Evolutionary conservation across 2,888 invertebrate genomes (phyloP).

Genomic region (Mesorhabditis sp.): DNA sequence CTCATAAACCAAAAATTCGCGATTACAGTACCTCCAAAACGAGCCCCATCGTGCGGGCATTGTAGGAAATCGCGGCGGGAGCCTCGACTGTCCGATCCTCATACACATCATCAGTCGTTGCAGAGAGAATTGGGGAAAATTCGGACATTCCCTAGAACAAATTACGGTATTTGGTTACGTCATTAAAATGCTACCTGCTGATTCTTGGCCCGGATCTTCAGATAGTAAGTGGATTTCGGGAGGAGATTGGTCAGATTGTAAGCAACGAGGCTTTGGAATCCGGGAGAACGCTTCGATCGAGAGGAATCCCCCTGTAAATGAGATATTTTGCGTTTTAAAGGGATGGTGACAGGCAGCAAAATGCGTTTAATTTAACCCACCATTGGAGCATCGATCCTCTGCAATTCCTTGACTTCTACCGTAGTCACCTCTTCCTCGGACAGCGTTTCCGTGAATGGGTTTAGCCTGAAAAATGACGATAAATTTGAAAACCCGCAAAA

Average conservation of each 20-base stretch:
- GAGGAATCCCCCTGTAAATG: background rate
- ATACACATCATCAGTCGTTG: conserved; percentile 41
- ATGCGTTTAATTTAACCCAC: no score
- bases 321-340: background rate
- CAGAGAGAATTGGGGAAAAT: conserved; percentile 38
- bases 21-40: conserved; percentile 24
- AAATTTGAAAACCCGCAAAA: background rate
- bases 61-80: conserved; percentile 22
- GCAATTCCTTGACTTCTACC: conserved; percentile 21
- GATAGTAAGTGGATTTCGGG: conserved; percentile 42
- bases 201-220: conserved; percentile 28
- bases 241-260: conserved; percentile 45
- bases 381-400: conserved; percentile 13
- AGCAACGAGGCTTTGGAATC: conserved; percentile 9
- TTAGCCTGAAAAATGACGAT: conserved; percentile 18
- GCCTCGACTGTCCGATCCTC: conserved; percentile 28
- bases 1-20: no score
- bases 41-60: conserved; percentile 21
- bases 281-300: background rate
- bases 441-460: conserved; percentile 30
- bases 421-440: conserved; percentile 21
- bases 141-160: conserved; percentile 37
- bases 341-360: no score
- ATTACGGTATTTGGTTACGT: background rate
- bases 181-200: conserved; percentile 10